Percentiles rank a stretch among this genome's conserved stretches.
Conservation (phyloP, 2,888 invertebrate species). For the Tinea pellionella region DNA sequence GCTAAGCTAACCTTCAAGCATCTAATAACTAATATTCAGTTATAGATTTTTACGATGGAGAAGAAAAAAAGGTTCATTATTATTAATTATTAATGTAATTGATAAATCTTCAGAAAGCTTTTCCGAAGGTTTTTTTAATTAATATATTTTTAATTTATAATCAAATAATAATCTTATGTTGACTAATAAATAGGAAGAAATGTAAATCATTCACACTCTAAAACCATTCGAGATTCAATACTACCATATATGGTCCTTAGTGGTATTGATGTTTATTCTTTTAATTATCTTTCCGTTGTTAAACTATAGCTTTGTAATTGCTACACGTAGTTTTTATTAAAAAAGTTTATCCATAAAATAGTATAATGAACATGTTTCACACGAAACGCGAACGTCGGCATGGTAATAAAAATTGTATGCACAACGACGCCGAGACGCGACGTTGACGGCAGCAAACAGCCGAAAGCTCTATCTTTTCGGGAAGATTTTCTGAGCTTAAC, state of each 20-base stretch:
- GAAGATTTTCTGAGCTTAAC: slow-evolving; percentile 32
- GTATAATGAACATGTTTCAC: background rate
- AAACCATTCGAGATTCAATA: background rate
- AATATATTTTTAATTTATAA: too few relatives aligned
- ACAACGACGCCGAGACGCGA: slow-evolving; percentile 25
- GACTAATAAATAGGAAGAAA: background rate
- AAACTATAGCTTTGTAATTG: background rate
- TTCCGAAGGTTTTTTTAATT: too few relatives aligned
- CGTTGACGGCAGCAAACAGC: slow-evolving; percentile 24
- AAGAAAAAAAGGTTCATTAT: too few relatives aligned
- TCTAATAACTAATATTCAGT: too few relatives aligned
- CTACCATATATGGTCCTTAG: background rate
- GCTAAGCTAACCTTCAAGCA: background rate
- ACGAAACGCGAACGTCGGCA: background rate
- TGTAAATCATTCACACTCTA: background rate
- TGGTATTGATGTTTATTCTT: background rate
- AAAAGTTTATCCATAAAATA: background rate
- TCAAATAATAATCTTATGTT: too few relatives aligned
- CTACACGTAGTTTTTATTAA: background rate
- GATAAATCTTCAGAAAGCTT: too few relatives aligned
- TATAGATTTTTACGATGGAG: too few relatives aligned
- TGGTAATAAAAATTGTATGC: slow-evolving; percentile 19
- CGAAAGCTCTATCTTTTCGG: slow-evolving; percentile 36
- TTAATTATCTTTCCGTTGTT: background rate
- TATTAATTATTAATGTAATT: too few relatives aligned